Percentiles rank a stretch among this genome's conserved stretches.
Conservation (phyloP, 2,113 vertebrate species). For the Orycteropus afer region DNA sequence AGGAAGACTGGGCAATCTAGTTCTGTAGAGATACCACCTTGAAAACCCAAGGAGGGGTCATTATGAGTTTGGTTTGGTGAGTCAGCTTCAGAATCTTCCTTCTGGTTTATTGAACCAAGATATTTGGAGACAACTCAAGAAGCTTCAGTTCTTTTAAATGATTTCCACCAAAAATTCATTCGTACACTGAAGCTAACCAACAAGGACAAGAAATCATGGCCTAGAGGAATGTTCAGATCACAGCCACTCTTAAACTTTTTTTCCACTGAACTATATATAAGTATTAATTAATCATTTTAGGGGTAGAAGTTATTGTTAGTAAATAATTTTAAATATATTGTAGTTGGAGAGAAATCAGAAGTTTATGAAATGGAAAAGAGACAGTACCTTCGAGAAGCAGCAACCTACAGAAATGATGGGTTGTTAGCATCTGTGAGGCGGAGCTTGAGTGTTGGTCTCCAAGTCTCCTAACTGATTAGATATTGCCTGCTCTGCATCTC, state of each 20-base stretch:
- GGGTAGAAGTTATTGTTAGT: neutral
- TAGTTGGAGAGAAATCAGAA: neutral
- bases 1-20: too few species aligned
- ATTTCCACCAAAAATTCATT: neutral
- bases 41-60: too few species aligned
- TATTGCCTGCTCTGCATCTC: constrained; percentile 26
- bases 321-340: neutral
- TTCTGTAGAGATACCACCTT: too few species aligned
- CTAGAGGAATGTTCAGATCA: neutral
- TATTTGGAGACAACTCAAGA: neutral
- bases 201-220: neutral
- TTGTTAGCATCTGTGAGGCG: neutral
- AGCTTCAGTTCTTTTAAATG: neutral
- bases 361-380: neutral
- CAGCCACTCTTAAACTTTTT: neutral
- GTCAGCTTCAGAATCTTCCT: neutral
- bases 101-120: neutral
- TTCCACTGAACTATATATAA: neutral
- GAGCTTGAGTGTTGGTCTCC: neutral
- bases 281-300: neutral
- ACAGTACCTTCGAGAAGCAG: neutral
- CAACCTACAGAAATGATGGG: neutral
- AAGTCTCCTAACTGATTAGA: neutral
- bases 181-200: neutral
- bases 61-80: too few species aligned